Evolutionary conservation across 23 tunicate genomes (phyloP), one percentile per base, ranked within the genome.

Genomic region (Oikopleura albicans): DNA sequence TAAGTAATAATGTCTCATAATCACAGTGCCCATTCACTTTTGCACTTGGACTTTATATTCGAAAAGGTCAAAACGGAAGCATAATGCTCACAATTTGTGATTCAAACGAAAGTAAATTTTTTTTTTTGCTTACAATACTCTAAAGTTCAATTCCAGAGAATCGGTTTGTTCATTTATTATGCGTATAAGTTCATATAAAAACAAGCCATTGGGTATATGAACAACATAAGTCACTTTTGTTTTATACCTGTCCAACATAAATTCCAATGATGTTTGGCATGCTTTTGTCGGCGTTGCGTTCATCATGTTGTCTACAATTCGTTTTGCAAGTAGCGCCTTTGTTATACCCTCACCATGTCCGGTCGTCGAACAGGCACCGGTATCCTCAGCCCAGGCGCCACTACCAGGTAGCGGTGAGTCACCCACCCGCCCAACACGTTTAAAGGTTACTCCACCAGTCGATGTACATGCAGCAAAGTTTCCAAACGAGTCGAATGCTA

Each of bases 331-430:
- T 12, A 71, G 37, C 2, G 36, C 33, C 37, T 31, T 71, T 4
- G 79, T 71, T 71, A 71, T 71, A 22, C 79, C 79, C 31, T 71
- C 79, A 16, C 79, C 79, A 29, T 71, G 79, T 2, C 79, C 79
- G 31, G 79, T 71, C 37, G 79, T 71, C 31, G 79, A 71, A 71
- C 79, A 71, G 2, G 79, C 79, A 31, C 37, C 33, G 28, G 4
- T 37, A 22, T 29, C 37, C 4, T 71, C 79, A 16, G 79, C 79
- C 79, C 79, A 71, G 37, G 34, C 79, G 2, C 79, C 79, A 29
- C 79, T 71, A 2, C 79, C 79, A 29, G 79, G 37, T 4, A 71
- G 37, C 2, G 79, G 79, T 22, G 79, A 71, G 37, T 71, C 79
- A 4, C 79, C 79, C 37, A 71, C 79, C 31, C 79, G 33, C 31